Base-by-base conservation (phyloP, 2,797 vertebrate species). In the Hylomyscus alleni region DNA sequence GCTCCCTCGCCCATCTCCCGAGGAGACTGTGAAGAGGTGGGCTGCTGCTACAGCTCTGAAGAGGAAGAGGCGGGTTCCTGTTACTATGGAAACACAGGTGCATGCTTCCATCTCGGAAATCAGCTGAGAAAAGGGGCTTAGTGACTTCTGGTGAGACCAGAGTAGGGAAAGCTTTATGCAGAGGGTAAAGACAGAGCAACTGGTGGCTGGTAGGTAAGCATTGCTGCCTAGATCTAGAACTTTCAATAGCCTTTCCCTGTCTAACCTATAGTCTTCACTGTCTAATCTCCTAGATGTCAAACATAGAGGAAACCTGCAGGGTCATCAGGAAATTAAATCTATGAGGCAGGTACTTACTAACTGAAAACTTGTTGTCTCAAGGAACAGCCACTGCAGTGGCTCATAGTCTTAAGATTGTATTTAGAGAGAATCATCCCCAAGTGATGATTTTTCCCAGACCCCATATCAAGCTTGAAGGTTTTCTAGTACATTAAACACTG, bases 41-140 rank as follows among this genome's bases (percentile, higher is more conserved):
- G 98, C 47, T 98, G 98, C 62, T 98, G 98, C 93, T 98, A 97
- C 0, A 80, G 82, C 19, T 47, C 96, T 9, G 91, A 82, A 56
- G 91, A 91, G 12, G 12, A 17, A 44, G 95, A 77, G 22, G 37
- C 0, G 0, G 52, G 2, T 15, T 97, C 97, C 65, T 99, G 98
- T 97, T 98, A 97, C 58, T 98, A 98, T 11, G 98, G 98, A 78
- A 98, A 98, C 88, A 98, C 89, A 92, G 98, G 98, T 98, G 92
- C 87, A 72, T 89, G 67, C 34, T 8, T 22, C 1, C 13, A 1
- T 73, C 60, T 50, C 67, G n/a, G 3, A 73, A 50, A 40, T n/a
- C 37, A n/a, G 29, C 50, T 77, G 29, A 90, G 26, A 34, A 44
- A 86, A 60, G 14, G 13, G 31, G 15, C 67, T 29, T 62, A 29